These are phyloP conservation scores for Lasius fuliginosus DNA, from an alignment of 2,888 invertebrate species.

Conservation along the genomic window DNA sequence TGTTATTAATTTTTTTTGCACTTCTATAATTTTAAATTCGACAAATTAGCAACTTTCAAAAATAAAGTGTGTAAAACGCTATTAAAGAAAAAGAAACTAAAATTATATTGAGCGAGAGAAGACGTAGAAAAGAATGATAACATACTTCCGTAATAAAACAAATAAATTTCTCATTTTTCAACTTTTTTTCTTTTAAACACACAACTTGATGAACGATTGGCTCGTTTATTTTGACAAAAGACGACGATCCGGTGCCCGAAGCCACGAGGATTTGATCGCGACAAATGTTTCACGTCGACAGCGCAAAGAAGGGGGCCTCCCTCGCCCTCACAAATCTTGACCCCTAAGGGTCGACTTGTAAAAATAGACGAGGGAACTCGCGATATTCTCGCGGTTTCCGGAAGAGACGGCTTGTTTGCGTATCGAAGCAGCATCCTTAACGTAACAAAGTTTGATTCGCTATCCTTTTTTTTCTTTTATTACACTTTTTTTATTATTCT, in stretches of 20 bases:
- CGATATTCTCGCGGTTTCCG: constrained; percentile 35
- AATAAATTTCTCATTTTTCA: background rate
- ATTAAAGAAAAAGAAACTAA: background rate
- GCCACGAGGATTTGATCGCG: constrained; percentile 27
- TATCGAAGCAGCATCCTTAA: background rate
- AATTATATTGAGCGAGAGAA: background rate
- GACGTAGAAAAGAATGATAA: background rate
- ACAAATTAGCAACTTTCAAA: background rate
- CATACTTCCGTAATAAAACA: background rate
- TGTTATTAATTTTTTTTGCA: background rate
- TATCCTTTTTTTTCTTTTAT: background rate
- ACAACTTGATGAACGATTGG: constrained; percentile 23
- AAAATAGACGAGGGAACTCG: constrained; percentile 42
- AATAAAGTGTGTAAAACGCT: background rate
- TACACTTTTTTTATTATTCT: background rate
- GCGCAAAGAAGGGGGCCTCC: constrained; percentile 16
- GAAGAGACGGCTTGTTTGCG: constrained; percentile 26
- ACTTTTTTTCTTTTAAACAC: constrained; percentile 20
- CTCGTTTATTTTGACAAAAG: constrained; percentile 45
- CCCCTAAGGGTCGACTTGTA: constrained; percentile 45
- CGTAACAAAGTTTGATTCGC: background rate
- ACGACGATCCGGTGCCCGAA: background rate
- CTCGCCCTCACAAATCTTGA: constrained; percentile 48
- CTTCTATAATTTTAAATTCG: background rate
- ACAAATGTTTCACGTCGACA: constrained; percentile 52